Evolutionary conservation across 2,113 vertebrate genomes (phyloP).

Genomic region (Actenoides lindsayi): DNA sequence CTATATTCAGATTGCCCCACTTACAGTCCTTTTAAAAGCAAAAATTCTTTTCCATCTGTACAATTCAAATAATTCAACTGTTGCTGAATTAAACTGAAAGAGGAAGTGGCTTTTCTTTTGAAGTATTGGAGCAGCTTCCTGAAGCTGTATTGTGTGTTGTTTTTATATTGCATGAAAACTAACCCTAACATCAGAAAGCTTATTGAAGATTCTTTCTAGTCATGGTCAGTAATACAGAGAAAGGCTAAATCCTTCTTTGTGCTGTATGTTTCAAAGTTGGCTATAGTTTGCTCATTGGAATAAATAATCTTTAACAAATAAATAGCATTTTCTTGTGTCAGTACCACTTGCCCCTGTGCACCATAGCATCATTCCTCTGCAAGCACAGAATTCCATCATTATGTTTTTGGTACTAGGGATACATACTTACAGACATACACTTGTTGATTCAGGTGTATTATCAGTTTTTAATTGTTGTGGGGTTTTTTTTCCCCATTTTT

Average conservation of each 20-base stretch:
- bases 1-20: not conserved
- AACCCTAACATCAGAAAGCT: not conserved
- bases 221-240: not conserved
- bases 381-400: not conserved
- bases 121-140: conserved; percentile 21
- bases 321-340: not conserved
- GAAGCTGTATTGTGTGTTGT: not conserved
- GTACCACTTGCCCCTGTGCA: not conserved
- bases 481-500: not conserved
- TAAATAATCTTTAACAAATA: not conserved
- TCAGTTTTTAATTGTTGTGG: not conserved
- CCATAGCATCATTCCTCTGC: not conserved
- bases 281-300: not conserved
- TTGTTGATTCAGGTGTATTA: not conserved
- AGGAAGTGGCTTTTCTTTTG: not conserved
- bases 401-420: not conserved
- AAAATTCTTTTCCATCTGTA: not conserved
- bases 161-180: not conserved
- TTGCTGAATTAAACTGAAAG: not conserved
- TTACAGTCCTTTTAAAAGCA: not conserved
- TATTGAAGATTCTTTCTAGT: not conserved
- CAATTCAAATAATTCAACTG: not conserved
- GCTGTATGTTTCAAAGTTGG: not conserved
- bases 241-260: not conserved
- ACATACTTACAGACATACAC: not conserved